phyloP scores from a whole-genome alignment of 2,113 vertebrate species.

The Hemiscyllium ocellatum region DNA sequence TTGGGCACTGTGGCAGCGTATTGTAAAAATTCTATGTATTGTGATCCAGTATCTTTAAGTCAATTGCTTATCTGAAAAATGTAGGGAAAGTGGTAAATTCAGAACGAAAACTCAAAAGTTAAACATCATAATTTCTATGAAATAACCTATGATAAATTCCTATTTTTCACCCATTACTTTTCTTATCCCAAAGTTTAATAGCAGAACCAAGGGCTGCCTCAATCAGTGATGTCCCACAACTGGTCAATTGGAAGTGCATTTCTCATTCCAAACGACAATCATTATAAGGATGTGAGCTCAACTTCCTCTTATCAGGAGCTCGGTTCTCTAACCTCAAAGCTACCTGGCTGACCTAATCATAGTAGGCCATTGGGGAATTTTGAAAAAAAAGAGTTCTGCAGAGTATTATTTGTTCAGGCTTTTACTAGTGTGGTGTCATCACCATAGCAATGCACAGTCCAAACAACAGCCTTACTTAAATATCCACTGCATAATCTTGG shows the following conservation, averaged over 20 bases:
- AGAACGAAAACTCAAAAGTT: not conserved
- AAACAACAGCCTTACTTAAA: not conserved
- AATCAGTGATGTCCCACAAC: not conserved
- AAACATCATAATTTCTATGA: not conserved
- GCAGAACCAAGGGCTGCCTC: not conserved
- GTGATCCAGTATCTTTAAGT: not conserved
- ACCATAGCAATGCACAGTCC: not conserved
- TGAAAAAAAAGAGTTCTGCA: not conserved
- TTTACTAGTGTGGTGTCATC: slow-evolving; percentile 10
- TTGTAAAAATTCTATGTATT: not conserved
- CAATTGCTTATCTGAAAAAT: not conserved
- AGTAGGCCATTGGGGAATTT: not conserved
- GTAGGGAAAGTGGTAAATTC: not conserved
- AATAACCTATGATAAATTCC: not conserved
- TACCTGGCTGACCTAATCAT: not conserved
- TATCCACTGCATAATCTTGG: not conserved
- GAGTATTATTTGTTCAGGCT: not conserved
- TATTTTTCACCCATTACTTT: not conserved
- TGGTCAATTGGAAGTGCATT: too few species aligned
- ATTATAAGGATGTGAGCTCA: not conserved
- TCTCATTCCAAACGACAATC: not conserved
- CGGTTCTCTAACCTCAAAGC: not conserved
- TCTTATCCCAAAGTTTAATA: not conserved
- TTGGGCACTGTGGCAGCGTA: not conserved
- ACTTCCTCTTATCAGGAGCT: not conserved